phyloP scores from a whole-genome alignment of 2,797 vertebrate genomes.

The Argya squamiceps region DNA sequence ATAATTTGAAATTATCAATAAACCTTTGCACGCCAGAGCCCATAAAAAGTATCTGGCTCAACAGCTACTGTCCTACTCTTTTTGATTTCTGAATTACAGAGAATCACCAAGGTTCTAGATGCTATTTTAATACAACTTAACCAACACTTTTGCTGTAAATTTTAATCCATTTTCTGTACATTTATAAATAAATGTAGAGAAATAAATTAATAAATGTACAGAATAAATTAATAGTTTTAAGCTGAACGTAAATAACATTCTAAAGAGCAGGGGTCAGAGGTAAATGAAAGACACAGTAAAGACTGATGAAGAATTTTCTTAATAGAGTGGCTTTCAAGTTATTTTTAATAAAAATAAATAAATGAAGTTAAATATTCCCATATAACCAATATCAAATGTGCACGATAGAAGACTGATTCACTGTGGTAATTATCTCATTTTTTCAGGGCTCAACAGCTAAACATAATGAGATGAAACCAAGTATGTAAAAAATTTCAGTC shows the following conservation, averaged over 20 bases:
- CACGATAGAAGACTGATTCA: neutral
- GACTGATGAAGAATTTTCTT: neutral
- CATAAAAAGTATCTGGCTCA: neutral
- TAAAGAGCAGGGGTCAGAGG: neutral
- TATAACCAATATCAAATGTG: neutral
- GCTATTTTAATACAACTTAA: neutral
- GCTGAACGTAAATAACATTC: neutral
- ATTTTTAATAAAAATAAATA: constrained; percentile 29
- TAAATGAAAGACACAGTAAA: neutral
- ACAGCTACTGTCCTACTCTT: neutral
- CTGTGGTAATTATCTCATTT: neutral
- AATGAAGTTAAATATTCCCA: neutral
- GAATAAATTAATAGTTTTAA: neutral
- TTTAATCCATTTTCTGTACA: neutral
- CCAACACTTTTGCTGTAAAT: neutral
- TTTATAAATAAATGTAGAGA: neutral
- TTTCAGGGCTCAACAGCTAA: neutral
- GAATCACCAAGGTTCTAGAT: neutral
- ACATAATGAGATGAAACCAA: constrained; percentile 7
- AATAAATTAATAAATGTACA: no score
- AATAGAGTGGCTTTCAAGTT: neutral
- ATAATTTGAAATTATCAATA: neutral
- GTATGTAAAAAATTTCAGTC: neutral
- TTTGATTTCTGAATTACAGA: neutral
- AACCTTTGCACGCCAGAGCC: neutral